Conservation (phyloP, 2,888 invertebrate genomes). For the Spilosoma lubricipeda region DNA sequence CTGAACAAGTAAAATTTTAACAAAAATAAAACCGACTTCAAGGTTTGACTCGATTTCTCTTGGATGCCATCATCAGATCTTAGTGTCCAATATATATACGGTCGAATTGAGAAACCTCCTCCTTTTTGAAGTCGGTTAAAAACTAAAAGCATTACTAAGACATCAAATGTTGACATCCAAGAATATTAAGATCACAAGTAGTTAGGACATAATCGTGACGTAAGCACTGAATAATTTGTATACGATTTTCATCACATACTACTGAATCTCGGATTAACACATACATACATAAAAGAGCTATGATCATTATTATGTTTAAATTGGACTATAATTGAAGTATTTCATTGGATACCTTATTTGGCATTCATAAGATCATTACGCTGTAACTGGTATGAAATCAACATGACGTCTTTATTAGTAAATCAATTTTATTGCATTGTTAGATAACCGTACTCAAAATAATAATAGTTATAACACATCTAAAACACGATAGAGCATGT, state of each 20-base stretch:
- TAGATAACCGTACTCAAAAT: neutral
- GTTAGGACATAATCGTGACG: neutral
- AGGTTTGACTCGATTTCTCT: too few species aligned
- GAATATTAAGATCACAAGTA: neutral
- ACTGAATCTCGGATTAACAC: neutral
- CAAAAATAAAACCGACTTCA: too few species aligned
- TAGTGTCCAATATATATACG: too few species aligned
- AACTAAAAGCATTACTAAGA: neutral
- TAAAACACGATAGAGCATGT: too few species aligned
- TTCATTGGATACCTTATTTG: neutral
- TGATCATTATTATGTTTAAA: neutral
- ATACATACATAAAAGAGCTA: neutral
- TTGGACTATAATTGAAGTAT: neutral
- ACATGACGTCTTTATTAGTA: neutral
- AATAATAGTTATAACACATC: too few species aligned
- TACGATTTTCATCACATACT: neutral
- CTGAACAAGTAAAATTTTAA: too few species aligned
- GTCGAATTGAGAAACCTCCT: too few species aligned
- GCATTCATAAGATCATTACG: neutral
- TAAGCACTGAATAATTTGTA: neutral
- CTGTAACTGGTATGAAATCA: neutral
- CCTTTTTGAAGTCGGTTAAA: too few species aligned
- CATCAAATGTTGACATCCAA: neutral
- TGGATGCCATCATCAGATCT: too few species aligned
- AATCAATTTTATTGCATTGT: neutral